Evolutionary conservation across 2,888 invertebrate genomes (phyloP).

Genomic region (Galerucella calmariensis): DNA sequence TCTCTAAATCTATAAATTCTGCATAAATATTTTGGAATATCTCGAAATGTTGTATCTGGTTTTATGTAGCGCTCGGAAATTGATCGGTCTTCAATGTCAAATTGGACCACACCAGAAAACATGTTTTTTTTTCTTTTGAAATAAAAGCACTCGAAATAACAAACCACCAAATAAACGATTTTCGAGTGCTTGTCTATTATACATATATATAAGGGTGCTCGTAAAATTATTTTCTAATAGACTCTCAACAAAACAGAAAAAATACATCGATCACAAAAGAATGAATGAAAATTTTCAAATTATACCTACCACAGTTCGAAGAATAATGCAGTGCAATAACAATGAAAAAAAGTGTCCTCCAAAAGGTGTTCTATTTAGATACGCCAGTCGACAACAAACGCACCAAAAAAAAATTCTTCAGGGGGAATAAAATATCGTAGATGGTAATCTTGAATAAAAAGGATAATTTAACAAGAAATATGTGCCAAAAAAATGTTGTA

Average conservation of each 20-base stretch:
- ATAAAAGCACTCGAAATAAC: constrained; percentile 13
- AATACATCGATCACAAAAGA: constrained; percentile 48
- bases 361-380: constrained; percentile 20
- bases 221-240: constrained; percentile 43
- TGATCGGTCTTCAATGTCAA: constrained; percentile 17
- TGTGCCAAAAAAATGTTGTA: neutral
- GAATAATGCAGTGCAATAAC: constrained; percentile 45
- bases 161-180: constrained; percentile 19
- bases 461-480: neutral
- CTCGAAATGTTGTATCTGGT: no score
- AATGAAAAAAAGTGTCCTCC: constrained; percentile 17
- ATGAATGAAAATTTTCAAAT: constrained; percentile 52
- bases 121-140: neutral
- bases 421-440: neutral
- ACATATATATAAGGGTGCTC: constrained; percentile 27
- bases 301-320: constrained; percentile 57
- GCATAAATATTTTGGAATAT: no score
- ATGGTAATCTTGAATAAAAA: neutral
- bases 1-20: no score
- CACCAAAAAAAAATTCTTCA: neutral
- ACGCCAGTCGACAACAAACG: constrained; percentile 52
- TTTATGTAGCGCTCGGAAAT: neutral
- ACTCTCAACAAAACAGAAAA: constrained; percentile 39
- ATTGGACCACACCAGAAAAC: constrained; percentile 15
- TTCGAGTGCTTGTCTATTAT: constrained; percentile 17